Evolutionary conservation across 2,113 vertebrate species (phyloP).

Genomic region (Chaenogobius annularis): DNA sequence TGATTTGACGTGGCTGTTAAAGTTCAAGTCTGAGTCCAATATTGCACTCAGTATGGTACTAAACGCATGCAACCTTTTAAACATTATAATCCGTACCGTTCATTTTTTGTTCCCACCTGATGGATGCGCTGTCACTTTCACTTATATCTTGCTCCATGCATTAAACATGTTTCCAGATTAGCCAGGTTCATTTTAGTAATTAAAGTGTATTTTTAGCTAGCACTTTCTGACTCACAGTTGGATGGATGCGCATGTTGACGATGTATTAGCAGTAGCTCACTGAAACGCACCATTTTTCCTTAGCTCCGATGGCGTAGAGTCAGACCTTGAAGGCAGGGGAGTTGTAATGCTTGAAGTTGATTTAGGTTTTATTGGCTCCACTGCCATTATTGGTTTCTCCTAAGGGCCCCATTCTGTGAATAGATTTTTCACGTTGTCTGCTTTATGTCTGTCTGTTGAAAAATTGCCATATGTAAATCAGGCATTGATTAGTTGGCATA

Average conservation of each 20-base stretch:
- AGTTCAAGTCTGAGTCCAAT: too few species aligned
- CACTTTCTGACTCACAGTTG: constrained; percentile 4
- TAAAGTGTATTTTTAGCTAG: constrained; percentile 44
- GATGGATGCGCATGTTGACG: constrained; percentile 14
- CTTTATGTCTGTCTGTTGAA: constrained; percentile 18
- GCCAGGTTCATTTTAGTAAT: constrained; percentile 45
- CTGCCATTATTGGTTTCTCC: constrained; percentile 33
- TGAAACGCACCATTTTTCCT: not conserved
- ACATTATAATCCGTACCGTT: not conserved
- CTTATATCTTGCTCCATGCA: constrained; percentile 33
- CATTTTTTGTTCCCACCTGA: constrained; percentile 12
- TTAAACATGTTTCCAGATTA: constrained; percentile 53
- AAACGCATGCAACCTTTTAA: not conserved
- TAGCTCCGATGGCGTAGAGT: constrained; percentile 10
- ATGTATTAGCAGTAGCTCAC: not conserved
- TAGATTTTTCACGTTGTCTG: constrained; percentile 30
- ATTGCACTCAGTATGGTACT: too few species aligned
- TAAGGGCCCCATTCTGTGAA: constrained; percentile 26
- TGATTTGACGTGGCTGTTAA: too few species aligned
- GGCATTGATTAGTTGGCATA: constrained; percentile 16
- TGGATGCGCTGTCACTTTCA: constrained; percentile 17
- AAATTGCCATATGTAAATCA: constrained; percentile 9
- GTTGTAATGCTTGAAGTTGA: constrained; percentile 26
- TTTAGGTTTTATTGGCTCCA: constrained; percentile 32
- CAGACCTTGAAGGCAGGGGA: constrained; percentile 21